Base-by-base conservation (phyloP, 2,113 vertebrate species). In the Montifringilla adamsi region DNA sequence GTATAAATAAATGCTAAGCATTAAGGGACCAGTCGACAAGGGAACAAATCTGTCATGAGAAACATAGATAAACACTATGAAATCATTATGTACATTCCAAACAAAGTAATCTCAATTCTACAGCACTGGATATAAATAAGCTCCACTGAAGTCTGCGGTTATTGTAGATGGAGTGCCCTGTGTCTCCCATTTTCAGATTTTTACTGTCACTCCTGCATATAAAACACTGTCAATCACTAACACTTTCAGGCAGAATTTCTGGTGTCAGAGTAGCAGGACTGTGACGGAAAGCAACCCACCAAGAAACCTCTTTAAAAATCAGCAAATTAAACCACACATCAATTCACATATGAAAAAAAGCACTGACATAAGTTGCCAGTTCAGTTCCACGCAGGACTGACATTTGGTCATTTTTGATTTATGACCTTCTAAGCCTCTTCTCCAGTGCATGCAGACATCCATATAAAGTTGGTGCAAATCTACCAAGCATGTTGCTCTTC, bases 1-100 rank as follows among this genome's bases (percentile, higher is more conserved):
- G 63, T 63, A 88, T 88, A 96, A 96, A 96, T 93, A 95, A 95
- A 88, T 23, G 84, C 67, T 70, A 35, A 93, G 80, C 68, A 28
- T 88, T 90, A 91, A 44, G 82, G 70, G 67, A 95, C 91, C 67
- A 66, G 74, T 47, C 81, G 82, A 80, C 6, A 22, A 86, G 50
- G 75, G 84, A 91, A 91, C 82, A 90, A 92, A 95, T 90, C 78
- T 83, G 78, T 88, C 91, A 83, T 27, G 75, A 90, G 82, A 88
- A 85, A 95, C 63, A 59, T 9, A n/a, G 59, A 83, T 90, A 91
- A 96, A 97, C 67, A 90, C 91, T 67, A 31, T 18, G 72, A 94
- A 97, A 93, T 58, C 74, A 94, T 69, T 73, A 52, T 8, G 58
- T 43, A 79, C n/a, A 53, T 56, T 93, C 82, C 70, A 89, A 91